A percentile compares a stretch with the other conserved stretches of the same genome.
Conservation (phyloP, 2,113 vertebrate genomes). For the Vidua chalybeata region DNA sequence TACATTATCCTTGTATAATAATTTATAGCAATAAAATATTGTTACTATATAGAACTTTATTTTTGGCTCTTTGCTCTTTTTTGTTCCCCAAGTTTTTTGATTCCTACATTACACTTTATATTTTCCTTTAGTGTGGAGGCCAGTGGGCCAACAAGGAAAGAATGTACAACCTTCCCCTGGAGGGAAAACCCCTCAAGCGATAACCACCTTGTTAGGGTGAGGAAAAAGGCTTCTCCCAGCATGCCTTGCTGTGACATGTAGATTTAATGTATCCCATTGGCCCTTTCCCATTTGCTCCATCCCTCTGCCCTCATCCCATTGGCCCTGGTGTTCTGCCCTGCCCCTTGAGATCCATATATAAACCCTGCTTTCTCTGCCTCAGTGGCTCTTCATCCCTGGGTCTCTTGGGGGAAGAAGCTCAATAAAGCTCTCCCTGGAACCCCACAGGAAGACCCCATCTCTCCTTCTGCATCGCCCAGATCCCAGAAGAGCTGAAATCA, state of each 20-base stretch:
- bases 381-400: accelerated
- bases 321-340: neutral
- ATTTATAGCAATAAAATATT: neutral
- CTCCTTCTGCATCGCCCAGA: accelerated
- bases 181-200: neutral
- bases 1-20: neutral
- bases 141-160: neutral
- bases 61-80: neutral
- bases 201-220: neutral
- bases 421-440: neutral
- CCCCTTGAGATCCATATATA: neutral
- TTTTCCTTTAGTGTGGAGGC: neutral
- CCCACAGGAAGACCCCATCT: neutral
- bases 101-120: neutral
- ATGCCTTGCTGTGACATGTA: neutral
- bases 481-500: neutral
- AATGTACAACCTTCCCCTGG: too few relatives aligned
- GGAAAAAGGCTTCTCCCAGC: neutral
- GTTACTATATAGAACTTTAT: neutral
- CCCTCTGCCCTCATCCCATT: neutral
- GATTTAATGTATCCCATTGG: neutral
- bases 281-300: neutral
- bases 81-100: neutral
- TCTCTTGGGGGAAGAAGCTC: accelerated
- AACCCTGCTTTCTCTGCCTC: accelerated